Evolutionary conservation across 1,140 invertebrate genomes (phyloP), one percentile per base, ranked within the genome.

Genomic region (Zaprionus davidi): DNA sequence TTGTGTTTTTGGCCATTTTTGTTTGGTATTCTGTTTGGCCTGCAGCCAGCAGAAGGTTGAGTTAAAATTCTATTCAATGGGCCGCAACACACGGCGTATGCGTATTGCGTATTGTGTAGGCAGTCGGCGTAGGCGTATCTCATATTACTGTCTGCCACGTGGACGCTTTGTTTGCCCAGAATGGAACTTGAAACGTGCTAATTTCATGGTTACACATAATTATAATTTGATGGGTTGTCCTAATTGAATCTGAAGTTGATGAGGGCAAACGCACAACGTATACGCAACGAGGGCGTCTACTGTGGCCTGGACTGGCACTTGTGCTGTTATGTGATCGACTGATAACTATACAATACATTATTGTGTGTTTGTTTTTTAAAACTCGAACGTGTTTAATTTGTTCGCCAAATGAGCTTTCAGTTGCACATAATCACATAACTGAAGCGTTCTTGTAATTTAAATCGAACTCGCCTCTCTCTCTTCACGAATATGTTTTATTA

Each of bases 71-170:
- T 17, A 17, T 63, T 46, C 49, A 17, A 67, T 56, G 20, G 9
- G 49, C 34, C 28, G 28, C 17, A 46, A 31, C 56, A 44, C 59
- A 87, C 73, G 49, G 67, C 84, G 84, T 83, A 88, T 88, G 77
- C 80, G 80, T 88, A 83, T 72, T 88, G 77, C 80, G 80, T 88
- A 83, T 72, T 83, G 44, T 38, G 20, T 62, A 26, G 57, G 6
- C 17, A 1, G 20, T 12, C 5, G 11, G 22, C 38, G 26, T 15
- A 34, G 17, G 55, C 24, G 68, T 49, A 56, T 63, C 58, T 75
- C 66, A 26, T 28, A 75, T 75, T 63, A 24, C 67, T 60, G 58
- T 28, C 22, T 28, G 53, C 28, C 63, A 71, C 70, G 63, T 72
- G 70, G 15, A 34, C n/a, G 20, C 22, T 64, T 64, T 64, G 67